A percentile compares a stretch with the other conserved stretches of the same genome.
phyloP scores from a whole-genome alignment of 2,113 vertebrate genomes.

The Lampris incognitus region DNA sequence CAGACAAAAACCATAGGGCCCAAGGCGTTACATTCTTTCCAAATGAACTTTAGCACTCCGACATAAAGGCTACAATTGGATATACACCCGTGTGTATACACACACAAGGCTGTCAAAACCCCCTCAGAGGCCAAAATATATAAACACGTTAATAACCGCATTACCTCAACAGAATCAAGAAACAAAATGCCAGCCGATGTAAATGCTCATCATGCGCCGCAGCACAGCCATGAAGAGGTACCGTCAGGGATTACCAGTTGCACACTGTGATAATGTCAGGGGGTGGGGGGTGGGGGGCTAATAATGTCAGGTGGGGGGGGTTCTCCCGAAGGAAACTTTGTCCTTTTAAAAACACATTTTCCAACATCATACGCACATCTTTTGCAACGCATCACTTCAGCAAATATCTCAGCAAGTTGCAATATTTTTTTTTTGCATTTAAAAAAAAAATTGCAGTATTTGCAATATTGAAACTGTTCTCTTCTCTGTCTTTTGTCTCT shows the following conservation, averaged over 20 bases:
- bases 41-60: conserved; percentile 6
- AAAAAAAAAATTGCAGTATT: too few species aligned
- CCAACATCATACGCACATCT: too few species aligned
- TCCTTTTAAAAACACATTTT: too few species aligned
- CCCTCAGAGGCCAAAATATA: conserved; percentile 38
- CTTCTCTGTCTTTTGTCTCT: too few species aligned
- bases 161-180: conserved; percentile 32
- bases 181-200: conserved; percentile 22
- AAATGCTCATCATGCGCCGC: conserved; percentile 7
- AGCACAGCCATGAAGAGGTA: not conserved
- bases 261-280: too few species aligned
- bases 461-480: too few species aligned
- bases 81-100: not conserved
- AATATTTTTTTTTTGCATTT: too few species aligned
- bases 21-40: conserved; percentile 24
- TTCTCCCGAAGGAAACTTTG: too few species aligned
- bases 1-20: conserved; percentile 14
- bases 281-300: too few species aligned
- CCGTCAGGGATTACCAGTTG: not conserved
- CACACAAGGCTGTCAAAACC: conserved; percentile 60
- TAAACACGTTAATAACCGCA: conserved; percentile 30
- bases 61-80: conserved; percentile 27
- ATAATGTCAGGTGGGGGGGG: too few species aligned
- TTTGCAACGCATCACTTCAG: too few species aligned
- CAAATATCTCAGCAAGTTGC: too few species aligned